Evolutionary conservation across 2,797 vertebrate genomes (phyloP), one percentile per base, ranked within the genome.

Genomic region (Masticophis lateralis): DNA sequence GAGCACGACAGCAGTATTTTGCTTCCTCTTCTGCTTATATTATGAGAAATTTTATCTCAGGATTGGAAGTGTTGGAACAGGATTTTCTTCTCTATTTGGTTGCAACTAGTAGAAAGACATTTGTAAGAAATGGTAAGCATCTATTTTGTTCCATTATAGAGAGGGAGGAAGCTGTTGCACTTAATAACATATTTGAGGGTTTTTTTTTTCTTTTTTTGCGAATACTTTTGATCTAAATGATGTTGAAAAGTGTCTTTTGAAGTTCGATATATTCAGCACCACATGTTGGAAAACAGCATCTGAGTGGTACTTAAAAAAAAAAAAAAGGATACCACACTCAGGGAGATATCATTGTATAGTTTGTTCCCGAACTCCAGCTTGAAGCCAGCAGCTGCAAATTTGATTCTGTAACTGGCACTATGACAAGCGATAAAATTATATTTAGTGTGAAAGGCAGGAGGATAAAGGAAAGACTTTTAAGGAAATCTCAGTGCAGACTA

Each of bases 391-490:
- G 74, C 20, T 83, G 74, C 74, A 47, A 47, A 83, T 83, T 47
- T 83, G 74, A 83, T 83, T 47, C 20, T 83, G 20, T 83, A 83
- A 83, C 74, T 83, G 74, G 74, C 37, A 47, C 37, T 22, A 83
- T 83, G 74, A 83, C 74, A 92, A 74, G 22, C 66, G 7, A 87
- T 90, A 87, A 94, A 92, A 66, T 9, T 91, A 32, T 63, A 91
- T 83, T 86, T 28, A 60, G 56, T 32, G 10, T 86, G 69, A 79
- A 83, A 27, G n/a, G 74, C 74, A 83, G 37, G 74, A 47, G 74
- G 37, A 83, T 83, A 83, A 86, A 91, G 37, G 90, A 11, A n/a
- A 56, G 59, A 59, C 16, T 91, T 91, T 60, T 60, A 91, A 27
- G 74, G 74, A 83, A 83, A 83, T 83, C 74, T 25, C 37, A 83